phyloP scores from a whole-genome alignment of 2,888 invertebrate genomes.

The Sinopyrophorus schimmeli region DNA sequence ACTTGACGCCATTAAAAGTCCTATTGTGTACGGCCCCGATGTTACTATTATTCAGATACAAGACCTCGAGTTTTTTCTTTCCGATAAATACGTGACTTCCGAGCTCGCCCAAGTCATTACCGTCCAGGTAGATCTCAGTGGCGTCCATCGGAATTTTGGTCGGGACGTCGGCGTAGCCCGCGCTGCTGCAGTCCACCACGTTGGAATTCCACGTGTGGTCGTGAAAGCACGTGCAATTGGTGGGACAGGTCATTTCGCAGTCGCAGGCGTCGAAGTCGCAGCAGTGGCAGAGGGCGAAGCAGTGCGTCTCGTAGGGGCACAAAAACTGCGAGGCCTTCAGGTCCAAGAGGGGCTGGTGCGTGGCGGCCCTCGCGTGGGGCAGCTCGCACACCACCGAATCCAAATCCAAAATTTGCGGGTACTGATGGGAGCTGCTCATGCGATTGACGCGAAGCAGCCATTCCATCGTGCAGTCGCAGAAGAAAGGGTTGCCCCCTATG shows the following conservation, averaged over 20 bases:
- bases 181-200: conserved; percentile 80
- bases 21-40: conserved; percentile 76
- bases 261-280: conserved; percentile 91
- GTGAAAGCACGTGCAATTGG: conserved; percentile 84
- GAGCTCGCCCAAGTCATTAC: conserved; percentile 76
- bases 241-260: conserved; percentile 89
- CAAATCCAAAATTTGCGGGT: conserved; percentile 79
- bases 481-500: conserved; percentile 80
- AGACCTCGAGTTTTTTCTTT: conserved; percentile 76
- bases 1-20: conserved; percentile 79
- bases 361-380: conserved; percentile 66
- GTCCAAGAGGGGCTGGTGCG: conserved; percentile 68
- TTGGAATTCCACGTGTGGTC: conserved; percentile 85
- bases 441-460: conserved; percentile 82
- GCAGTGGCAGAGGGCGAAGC: conserved; percentile 85
- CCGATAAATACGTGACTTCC: conserved; percentile 86
- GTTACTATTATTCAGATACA: conserved; percentile 79
- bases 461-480: conserved; percentile 86
- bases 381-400: conserved; percentile 77
- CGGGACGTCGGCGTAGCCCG: conserved; percentile 74
- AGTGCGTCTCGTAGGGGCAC: conserved; percentile 80
- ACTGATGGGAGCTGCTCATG: conserved; percentile 70
- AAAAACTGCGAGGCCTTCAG: conserved; percentile 76
- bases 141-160: conserved; percentile 87
- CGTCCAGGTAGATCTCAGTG: conserved; percentile 84